Evolutionary conservation across 1,140 invertebrate species (phyloP).

Genomic region (Nasonia giraulti): DNA sequence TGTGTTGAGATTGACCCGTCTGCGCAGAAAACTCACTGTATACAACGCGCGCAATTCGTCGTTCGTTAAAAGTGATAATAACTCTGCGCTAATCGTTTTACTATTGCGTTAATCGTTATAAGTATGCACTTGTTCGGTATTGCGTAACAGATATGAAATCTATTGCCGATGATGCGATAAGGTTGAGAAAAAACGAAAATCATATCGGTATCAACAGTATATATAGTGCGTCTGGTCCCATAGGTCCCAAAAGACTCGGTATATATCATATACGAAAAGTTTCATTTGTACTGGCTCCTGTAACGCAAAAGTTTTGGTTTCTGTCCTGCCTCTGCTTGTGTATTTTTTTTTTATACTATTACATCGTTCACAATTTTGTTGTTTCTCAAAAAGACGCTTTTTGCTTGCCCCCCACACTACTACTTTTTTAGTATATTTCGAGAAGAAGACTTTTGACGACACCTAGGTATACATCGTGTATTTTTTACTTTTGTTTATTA

Average conservation of each 20-base stretch:
- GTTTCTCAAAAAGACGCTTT: slow-evolving; percentile 2
- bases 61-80: not conserved
- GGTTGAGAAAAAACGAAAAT: too few relatives aligned
- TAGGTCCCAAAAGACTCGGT: slow-evolving; percentile 31
- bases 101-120: not conserved
- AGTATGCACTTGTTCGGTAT: not conserved
- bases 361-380: slow-evolving; percentile 2
- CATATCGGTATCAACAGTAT: not conserved
- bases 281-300: slow-evolving; percentile 13
- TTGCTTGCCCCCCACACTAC: not conserved
- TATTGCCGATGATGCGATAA: too few relatives aligned
- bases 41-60: not conserved
- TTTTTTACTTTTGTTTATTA: not conserved
- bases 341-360: not conserved
- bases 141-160: not conserved
- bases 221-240: slow-evolving; percentile 24
- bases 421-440: not conserved
- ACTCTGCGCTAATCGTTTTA: not conserved
- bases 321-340: not conserved
- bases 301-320: slow-evolving; percentile 1
- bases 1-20: not conserved
- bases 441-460: slow-evolving; percentile 38
- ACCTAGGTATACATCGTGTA: slow-evolving; percentile 36
- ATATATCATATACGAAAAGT: slow-evolving; percentile 4
- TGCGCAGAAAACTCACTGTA: not conserved